These are phyloP conservation scores for Leucopsar rothschildi DNA, from an alignment of 2,113 vertebrate species.

Conservation along the genomic window DNA sequence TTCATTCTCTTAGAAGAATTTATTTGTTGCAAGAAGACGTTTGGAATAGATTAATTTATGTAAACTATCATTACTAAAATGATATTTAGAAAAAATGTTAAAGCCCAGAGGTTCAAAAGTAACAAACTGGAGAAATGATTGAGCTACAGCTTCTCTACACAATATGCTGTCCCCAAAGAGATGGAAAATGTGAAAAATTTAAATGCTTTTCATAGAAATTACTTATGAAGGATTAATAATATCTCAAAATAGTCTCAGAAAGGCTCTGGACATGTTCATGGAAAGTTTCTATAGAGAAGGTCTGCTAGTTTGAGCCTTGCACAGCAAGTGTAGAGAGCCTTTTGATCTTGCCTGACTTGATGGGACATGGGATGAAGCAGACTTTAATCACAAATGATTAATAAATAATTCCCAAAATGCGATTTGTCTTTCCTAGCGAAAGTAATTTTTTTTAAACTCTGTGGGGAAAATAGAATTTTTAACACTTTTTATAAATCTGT, in stretches of 20 bases:
- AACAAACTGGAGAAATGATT: not conserved
- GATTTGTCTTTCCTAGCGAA: not conserved
- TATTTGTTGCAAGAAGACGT: not conserved
- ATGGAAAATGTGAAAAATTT: not conserved
- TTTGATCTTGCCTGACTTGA: not conserved
- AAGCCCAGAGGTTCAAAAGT: not conserved
- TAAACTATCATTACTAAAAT: not conserved
- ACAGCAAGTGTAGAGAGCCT: not conserved
- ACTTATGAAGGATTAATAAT: not conserved
- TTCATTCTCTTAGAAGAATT: not conserved
- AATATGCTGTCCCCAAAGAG: not conserved
- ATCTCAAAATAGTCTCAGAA: not conserved
- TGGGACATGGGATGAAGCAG: not conserved
- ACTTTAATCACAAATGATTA: not conserved
- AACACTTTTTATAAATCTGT: not conserved
- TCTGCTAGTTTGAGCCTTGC: not conserved
- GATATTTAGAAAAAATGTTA: not conserved
- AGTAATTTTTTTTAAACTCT: not conserved
- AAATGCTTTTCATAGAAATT: not conserved
- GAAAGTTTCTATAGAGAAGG: not conserved
- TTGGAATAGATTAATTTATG: not conserved
- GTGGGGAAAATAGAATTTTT: not conserved
- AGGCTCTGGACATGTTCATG: not conserved
- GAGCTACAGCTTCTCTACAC: not conserved
- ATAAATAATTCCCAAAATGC: not conserved